Evolutionary conservation across 2,888 invertebrate genomes (phyloP), one percentile per base, ranked within the genome.

Genomic region (Celastrina argiolus): DNA sequence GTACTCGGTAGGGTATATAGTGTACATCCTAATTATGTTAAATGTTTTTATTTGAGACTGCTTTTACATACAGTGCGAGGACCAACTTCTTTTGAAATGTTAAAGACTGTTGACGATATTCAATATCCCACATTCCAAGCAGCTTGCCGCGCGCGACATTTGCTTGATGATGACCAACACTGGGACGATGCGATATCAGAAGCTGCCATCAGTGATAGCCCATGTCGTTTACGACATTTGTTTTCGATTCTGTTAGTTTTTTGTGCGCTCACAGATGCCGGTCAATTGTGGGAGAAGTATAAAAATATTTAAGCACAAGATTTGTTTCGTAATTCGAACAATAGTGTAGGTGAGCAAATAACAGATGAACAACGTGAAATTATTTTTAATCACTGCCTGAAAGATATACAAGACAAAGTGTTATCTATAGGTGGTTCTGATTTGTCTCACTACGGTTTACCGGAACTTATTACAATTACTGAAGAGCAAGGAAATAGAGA

Each of bases 1-100:
- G 58, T 31, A 31, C 64, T 64, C 58, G 67, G 67, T 22, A 65
- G 64, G 51, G 64, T 67, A 31, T 65, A 65, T 22, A 31, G 18
- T 6, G 63, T 67, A 63, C 61, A 67, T 61, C 66, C 66, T 59
- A 68, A 68, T 26, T 66, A 66, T 51, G 58, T 45, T 22, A 45
- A 68, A 45, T 66, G 64, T 26, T 68, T 45, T 59, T 64, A 66
- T 59, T 31, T 66, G 68, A 58, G 66, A 45, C 36, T 75, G 70
- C 72, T 74, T 66, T 68, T 73, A 64, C 74, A 75, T 69, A 18
- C 72, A 64, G 73, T 80, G 59, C 70, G 69, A 63, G 78, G 77
- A 59, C 76, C 76, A 45, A 74, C 71, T 66, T 78, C 77, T 39
- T 80, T 79, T 75, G 64, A 69, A 69, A 66, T 71, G 66, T 67